phyloP scores from a whole-genome alignment of 92 coral and sea anemone species.

The Scolanthus callimorphus region DNA sequence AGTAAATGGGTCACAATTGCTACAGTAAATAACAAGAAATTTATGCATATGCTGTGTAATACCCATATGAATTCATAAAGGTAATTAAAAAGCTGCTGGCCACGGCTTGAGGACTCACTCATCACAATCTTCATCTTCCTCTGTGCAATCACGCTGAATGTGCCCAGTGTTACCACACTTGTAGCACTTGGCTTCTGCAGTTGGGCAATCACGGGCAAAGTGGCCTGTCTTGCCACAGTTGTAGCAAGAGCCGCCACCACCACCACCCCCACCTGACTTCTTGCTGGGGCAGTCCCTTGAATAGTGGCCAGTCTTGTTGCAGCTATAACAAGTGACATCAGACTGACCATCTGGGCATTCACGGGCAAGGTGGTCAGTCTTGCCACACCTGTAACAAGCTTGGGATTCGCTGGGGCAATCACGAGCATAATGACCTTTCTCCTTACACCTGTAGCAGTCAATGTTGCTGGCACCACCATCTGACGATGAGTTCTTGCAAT shows the following conservation, averaged over 20 bases:
- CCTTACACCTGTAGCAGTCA: constrained; percentile 73
- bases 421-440: constrained; percentile 77
- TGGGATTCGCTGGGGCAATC: constrained; percentile 49
- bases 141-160: constrained; percentile 45
- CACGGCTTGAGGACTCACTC: constrained; percentile 1
- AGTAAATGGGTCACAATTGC: too few relatives aligned
- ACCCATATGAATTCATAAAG: too few relatives aligned
- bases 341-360: constrained; percentile 51
- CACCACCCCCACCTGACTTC: constrained; percentile 6
- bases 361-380: constrained; percentile 82
- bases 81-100: too few relatives aligned
- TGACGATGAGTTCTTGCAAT: constrained; percentile 21
- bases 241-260: constrained; percentile 44
- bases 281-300: constrained; percentile 51
- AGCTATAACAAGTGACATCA: constrained; percentile 41
- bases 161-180: constrained; percentile 60
- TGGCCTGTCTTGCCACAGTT: constrained; percentile 80
- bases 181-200: constrained; percentile 36
- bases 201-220: constrained; percentile 87
- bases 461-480: constrained; percentile 19
- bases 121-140: constrained; percentile 17
- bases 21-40: too few relatives aligned
- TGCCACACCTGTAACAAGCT: constrained; percentile 63
- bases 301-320: constrained; percentile 61
- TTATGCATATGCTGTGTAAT: too few relatives aligned